Evolutionary conservation across 23 tunicate species (phyloP).

Genomic region (Halocynthia aurantium): DNA sequence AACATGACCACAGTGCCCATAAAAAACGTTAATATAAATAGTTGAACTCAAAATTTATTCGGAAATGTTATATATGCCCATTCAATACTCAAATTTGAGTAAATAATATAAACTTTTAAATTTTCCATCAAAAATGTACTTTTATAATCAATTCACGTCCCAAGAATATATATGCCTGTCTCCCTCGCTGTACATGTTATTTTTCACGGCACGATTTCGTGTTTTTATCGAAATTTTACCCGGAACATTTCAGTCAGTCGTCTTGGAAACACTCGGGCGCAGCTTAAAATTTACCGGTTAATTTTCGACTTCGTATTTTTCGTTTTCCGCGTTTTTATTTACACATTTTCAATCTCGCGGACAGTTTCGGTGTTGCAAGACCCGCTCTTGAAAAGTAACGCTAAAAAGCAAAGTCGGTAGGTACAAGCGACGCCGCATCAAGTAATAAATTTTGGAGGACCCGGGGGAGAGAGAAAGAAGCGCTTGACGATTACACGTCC

Average conservation of each 20-base stretch:
- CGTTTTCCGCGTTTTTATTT: conserved; percentile 5
- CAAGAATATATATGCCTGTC: too few species aligned
- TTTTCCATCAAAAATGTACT: too few species aligned
- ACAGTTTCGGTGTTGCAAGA: conserved; percentile 13
- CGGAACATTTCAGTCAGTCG: neutral
- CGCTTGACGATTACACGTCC: conserved; percentile 20
- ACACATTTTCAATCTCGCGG: conserved; percentile 12
- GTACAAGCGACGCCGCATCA: conserved; percentile 16
- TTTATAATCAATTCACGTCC: too few species aligned
- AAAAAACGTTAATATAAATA: too few species aligned
- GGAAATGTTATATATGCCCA: too few species aligned
- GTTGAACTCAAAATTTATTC: too few species aligned
- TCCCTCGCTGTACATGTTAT: too few species aligned
- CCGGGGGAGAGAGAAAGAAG: conserved; percentile 14
- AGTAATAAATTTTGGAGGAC: conserved; percentile 13
- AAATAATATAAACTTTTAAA: too few species aligned
- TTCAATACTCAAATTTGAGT: too few species aligned
- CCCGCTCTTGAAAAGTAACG: conserved; percentile 6
- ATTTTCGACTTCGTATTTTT: conserved; percentile 3
- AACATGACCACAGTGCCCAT: too few species aligned
- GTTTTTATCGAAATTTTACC: neutral
- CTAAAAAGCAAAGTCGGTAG: neutral
- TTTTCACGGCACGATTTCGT: too few species aligned
- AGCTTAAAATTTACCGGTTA: neutral
- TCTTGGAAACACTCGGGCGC: neutral